Percentiles rank a stretch among this genome's conserved stretches.
Evolutionary conservation across 2,888 invertebrate species (phyloP).

Genomic region (Ectobius pallidus): DNA sequence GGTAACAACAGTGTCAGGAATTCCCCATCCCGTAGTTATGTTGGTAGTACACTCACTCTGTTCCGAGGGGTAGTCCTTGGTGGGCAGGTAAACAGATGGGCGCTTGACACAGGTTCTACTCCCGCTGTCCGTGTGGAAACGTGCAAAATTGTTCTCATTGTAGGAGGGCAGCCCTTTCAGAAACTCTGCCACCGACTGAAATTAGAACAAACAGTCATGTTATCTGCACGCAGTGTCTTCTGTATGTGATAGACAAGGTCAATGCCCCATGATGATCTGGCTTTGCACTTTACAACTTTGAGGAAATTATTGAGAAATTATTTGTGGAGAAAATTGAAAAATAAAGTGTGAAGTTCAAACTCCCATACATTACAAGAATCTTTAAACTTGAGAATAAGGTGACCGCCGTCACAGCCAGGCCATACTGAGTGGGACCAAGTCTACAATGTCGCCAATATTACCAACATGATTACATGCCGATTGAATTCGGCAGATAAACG

Average conservation of each 20-base stretch:
- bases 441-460: too few relatives aligned
- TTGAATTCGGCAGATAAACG: too few relatives aligned
- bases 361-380: too few relatives aligned
- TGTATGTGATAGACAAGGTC: not conserved
- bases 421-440: too few relatives aligned
- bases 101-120: conserved; percentile 43
- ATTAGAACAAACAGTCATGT: not conserved
- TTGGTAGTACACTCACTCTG: conserved; percentile 82
- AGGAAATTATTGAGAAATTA: not conserved
- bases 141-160: conserved; percentile 88
- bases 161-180: conserved; percentile 90
- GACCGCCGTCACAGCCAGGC: too few relatives aligned
- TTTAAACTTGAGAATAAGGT: too few relatives aligned
- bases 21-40: too few relatives aligned
- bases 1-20: too few relatives aligned
- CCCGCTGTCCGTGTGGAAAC: conserved; percentile 86
- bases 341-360: not conserved
- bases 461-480: too few relatives aligned
- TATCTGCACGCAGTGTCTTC: too few relatives aligned
- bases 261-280: not conserved
- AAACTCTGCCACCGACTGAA: conserved; percentile 86
- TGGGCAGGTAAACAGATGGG: conserved; percentile 65
- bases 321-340: too few relatives aligned
- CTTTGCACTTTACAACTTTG: not conserved
- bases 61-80: conserved; percentile 90